These are phyloP conservation scores for Alaudala cheleensis DNA, from an alignment of 2,113 vertebrate species.

Conservation along the genomic window DNA sequence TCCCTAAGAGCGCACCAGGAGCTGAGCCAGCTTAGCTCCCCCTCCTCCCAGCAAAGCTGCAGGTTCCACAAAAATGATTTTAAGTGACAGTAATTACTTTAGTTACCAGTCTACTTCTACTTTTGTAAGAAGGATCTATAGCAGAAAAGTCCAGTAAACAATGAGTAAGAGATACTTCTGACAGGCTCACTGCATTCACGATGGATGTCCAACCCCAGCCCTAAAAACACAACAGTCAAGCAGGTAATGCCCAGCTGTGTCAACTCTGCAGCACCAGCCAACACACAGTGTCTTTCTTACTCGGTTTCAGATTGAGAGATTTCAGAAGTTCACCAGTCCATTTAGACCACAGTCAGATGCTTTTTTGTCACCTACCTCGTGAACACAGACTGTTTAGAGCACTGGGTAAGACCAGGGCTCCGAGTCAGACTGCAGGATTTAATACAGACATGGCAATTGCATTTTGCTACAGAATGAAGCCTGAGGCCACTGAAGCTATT, in stretches of 20 bases:
- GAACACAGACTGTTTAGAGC: not conserved
- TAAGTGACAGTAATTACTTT: not conserved
- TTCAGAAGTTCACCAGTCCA: not conserved
- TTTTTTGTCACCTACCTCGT: not conserved
- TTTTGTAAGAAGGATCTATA: not conserved
- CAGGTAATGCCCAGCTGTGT: not conserved
- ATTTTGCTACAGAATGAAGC: not conserved
- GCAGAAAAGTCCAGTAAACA: not conserved
- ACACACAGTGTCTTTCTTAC: fast-evolving
- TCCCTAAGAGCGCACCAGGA: not conserved
- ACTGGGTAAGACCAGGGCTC: fast-evolving
- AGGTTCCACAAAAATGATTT: not conserved
- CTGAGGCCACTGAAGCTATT: not conserved
- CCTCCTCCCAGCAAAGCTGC: not conserved
- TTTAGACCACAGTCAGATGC: fast-evolving
- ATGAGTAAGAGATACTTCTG: not conserved
- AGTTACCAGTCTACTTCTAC: not conserved
- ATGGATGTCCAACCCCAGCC: not conserved
- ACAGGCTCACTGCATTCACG: not conserved
- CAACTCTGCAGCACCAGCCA: not conserved
- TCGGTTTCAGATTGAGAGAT: fast-evolving
- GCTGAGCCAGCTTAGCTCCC: not conserved
- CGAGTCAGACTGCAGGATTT: fast-evolving
- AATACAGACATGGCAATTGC: not conserved
- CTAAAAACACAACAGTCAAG: not conserved